phyloP scores from a whole-genome alignment of 2,113 vertebrate species.

The Pteronura brasiliensis region DNA sequence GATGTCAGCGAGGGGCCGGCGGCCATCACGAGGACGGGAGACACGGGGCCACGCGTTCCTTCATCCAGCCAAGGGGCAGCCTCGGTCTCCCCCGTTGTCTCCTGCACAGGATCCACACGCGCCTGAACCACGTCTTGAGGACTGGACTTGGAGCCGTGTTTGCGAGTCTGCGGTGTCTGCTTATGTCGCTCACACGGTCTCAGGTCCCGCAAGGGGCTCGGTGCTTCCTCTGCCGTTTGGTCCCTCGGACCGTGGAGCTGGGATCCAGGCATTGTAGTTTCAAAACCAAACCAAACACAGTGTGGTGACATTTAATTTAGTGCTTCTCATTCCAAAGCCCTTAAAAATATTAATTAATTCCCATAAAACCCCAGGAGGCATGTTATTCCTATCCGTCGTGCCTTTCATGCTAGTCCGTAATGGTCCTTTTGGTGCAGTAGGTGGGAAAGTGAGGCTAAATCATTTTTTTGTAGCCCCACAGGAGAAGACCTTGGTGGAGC shows the following conservation, averaged over 20 bases:
- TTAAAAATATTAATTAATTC: conserved; percentile 69
- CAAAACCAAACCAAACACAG: background rate
- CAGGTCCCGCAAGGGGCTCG: background rate
- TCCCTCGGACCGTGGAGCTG: background rate
- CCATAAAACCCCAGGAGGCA: conserved; percentile 41
- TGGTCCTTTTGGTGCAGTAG: background rate
- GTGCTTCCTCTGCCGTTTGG: background rate
- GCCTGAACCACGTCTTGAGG: background rate
- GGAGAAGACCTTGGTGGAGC: background rate
- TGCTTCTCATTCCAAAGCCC: conserved; percentile 58
- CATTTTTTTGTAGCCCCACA: background rate
- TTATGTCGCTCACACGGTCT: accelerated
- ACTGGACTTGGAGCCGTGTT: background rate
- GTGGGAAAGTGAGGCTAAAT: conserved; percentile 11
- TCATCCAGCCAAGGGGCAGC: background rate
- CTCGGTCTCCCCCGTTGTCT: background rate
- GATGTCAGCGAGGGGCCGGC: background rate
- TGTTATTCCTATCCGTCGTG: conserved; percentile 2
- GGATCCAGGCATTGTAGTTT: background rate
- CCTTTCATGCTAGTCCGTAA: conserved; percentile 6
- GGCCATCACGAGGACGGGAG: background rate
- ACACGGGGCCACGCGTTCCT: background rate
- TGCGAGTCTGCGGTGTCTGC: background rate
- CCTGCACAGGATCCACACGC: background rate
- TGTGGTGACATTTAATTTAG: conserved; percentile 63